Evolutionary conservation across 92 coral and sea anemone species (phyloP).

Genomic region (Galaxea fascicularis): DNA sequence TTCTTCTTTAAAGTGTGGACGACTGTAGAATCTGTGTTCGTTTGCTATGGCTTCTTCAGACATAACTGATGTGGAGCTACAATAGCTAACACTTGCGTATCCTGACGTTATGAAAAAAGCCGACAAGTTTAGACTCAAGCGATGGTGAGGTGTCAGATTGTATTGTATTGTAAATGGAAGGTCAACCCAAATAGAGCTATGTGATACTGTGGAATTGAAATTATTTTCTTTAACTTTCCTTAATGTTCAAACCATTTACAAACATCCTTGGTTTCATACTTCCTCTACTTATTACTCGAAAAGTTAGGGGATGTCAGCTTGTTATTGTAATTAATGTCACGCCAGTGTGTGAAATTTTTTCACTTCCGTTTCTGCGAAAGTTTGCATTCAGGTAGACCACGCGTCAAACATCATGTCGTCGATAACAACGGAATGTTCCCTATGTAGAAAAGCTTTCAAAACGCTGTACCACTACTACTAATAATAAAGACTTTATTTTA

Average conservation of each 20-base stretch:
- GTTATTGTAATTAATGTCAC: not conserved
- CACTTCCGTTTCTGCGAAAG: not conserved
- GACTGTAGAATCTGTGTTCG: not conserved
- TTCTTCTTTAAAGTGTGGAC: not conserved
- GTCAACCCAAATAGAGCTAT: not conserved
- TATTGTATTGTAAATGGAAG: too few relatives aligned
- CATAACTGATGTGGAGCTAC: not conserved
- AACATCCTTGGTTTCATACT: too few relatives aligned
- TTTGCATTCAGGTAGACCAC: not conserved
- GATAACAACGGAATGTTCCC: not conserved
- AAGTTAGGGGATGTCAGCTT: too few relatives aligned
- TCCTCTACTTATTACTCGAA: too few relatives aligned
- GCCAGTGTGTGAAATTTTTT: not conserved
- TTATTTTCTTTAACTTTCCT: not conserved
- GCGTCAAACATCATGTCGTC: not conserved
- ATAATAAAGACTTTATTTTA: too few relatives aligned
- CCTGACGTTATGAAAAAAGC: not conserved
- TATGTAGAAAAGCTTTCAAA: not conserved
- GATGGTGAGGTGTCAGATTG: not conserved
- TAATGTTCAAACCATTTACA: not conserved
- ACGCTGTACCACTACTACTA: not conserved
- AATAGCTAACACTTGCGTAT: not conserved
- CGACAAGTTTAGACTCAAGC: not conserved
- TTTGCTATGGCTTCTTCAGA: slow-evolving; percentile 3
- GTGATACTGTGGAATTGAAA: not conserved